A percentile compares a stretch with the other conserved stretches of the same genome.
These are phyloP conservation scores for Andrena marginata DNA, from an alignment of 2,888 invertebrate species.

Conservation along the genomic window DNA sequence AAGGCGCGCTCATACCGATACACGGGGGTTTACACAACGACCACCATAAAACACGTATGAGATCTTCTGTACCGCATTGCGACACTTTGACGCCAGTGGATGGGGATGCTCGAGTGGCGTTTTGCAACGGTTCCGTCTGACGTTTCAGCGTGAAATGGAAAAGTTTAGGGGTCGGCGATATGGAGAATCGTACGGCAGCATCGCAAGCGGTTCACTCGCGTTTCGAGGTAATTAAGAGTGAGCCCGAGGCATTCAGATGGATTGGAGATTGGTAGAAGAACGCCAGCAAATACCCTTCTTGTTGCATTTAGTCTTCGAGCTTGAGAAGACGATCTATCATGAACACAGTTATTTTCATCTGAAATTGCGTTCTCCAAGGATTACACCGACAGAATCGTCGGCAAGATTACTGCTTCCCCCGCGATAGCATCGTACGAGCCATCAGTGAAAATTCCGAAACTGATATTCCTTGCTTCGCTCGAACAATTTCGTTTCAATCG, in stretches of 20 bases:
- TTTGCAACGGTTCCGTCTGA: constrained; percentile 40
- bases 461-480: constrained; percentile 19
- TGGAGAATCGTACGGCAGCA: neutral
- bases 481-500: constrained; percentile 45
- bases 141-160: constrained; percentile 18
- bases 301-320: too few relatives aligned
- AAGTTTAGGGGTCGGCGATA: constrained; percentile 11
- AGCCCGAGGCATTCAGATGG: neutral
- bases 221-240: neutral
- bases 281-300: too few relatives aligned
- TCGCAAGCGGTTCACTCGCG: neutral
- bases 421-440: neutral
- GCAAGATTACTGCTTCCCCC: neutral
- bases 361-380: neutral
- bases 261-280: too few relatives aligned
- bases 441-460: constrained; percentile 41
- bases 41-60: constrained; percentile 74
- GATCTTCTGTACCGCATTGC: constrained; percentile 77
- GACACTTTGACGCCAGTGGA: constrained; percentile 73
- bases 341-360: neutral
- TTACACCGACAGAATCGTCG: too few relatives aligned
- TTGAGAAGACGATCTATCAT: too few relatives aligned
- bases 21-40: constrained; percentile 73
- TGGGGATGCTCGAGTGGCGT: constrained; percentile 47
- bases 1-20: constrained; percentile 71